Base-by-base conservation (phyloP, 2,113 vertebrate genomes). In the Pachypanchax playfairii region DNA sequence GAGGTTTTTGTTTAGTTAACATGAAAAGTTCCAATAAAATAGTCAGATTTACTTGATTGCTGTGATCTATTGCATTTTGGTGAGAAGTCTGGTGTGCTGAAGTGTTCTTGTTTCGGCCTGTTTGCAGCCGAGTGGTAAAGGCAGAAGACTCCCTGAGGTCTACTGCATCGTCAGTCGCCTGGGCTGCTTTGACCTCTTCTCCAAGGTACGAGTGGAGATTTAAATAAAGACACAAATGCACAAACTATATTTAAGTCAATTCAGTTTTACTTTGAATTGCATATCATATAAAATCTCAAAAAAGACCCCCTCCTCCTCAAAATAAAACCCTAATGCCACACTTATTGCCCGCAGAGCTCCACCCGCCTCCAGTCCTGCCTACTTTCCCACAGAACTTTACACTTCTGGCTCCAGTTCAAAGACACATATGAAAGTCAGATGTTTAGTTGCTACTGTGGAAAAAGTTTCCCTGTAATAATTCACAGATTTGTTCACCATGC, bases 141-240 rank as follows among this genome's bases (percentile, higher is more conserved):
- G 95, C 43, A 93, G 96, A 53, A 92, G 95, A 56, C 94, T 99
- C 43, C 97, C 97, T 15, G 97, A 99, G 80, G 97, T 98, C 29
- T 98, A 98, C 91, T 99, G 97, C 89, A 98, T 98, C 15, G 94
- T 99, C 79, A 99, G 97, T 86, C 94, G 95, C 22, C 92, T 98
- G 52, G 95, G 97, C 21, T 99, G 97, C 88, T 99, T 98, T 73
- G 95, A 94, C 77, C 96, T 99, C 79, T 99, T 98, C 79, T 99
- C 97, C 2, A 98, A 97, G 94, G 97, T 97, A 88, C 21, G 49
- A n/a, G 31, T 21, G 6, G 11, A 6, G 9, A 42, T 22, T 39
- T 20, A 21, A 55, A 31, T 10, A 68, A 3, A 9, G n/a, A 20
- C 42, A 36, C 14, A 48, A 13, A 46, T 22, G 38, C 47, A 57